Percentiles rank a stretch among this genome's conserved stretches.
These are phyloP conservation scores for Aurelia sp. DNA, from an alignment of 30 jellyfish, hydroid and myxozoan genomes.

Conservation along the genomic window DNA sequence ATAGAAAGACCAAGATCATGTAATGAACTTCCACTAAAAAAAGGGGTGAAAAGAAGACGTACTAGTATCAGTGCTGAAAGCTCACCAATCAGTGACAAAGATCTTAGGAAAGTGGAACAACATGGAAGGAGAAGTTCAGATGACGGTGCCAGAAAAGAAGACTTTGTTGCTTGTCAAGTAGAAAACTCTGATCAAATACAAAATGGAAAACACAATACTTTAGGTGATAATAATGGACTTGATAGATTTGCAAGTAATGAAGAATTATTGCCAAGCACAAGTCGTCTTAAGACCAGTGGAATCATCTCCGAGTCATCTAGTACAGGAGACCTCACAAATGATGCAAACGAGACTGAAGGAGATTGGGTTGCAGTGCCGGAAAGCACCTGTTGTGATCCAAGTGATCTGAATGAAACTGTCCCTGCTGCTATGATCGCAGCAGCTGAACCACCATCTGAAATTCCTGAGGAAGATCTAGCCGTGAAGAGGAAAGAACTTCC, in stretches of 20 bases:
- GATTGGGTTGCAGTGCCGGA: slow-evolving; percentile 31
- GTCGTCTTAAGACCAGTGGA: slow-evolving; percentile 6
- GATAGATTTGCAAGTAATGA: neutral
- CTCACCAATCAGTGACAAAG: slow-evolving; percentile 44
- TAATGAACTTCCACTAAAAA: slow-evolving; percentile 54
- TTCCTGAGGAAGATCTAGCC: slow-evolving; percentile 82
- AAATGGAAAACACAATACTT: slow-evolving; percentile 27
- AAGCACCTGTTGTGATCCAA: neutral
- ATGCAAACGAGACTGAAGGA: neutral
- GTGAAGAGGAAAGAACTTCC: slow-evolving; percentile 67
- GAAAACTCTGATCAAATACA: neutral
- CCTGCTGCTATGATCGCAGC: neutral
- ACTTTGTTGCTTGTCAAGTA: slow-evolving; percentile 7
- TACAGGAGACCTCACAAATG: neutral
- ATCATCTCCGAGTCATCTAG: neutral
- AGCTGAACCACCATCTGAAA: slow-evolving; percentile 59
- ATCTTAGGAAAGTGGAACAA: slow-evolving; percentile 2
- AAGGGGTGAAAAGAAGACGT: slow-evolving; percentile 67
- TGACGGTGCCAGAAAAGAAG: neutral
- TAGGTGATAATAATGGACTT: neutral
- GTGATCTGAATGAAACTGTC: neutral
- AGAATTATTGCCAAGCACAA: neutral
- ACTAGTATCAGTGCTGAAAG: slow-evolving; percentile 53
- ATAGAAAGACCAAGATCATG: slow-evolving; percentile 62
- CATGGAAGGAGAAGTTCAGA: neutral